Base-by-base conservation (phyloP, 2,888 invertebrate genomes). In the Petrophora chlorosata region DNA sequence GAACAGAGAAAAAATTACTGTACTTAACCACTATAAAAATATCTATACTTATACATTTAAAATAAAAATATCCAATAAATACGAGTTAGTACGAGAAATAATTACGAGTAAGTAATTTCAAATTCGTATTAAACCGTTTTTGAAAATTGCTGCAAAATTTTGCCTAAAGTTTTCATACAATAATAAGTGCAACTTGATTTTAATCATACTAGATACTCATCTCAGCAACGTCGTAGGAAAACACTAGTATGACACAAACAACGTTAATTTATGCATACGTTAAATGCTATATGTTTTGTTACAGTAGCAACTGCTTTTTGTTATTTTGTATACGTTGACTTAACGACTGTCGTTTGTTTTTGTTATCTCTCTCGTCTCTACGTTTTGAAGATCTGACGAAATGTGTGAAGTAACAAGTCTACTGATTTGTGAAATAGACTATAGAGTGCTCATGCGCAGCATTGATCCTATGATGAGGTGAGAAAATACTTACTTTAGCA, bases 311-410 rank as follows among this genome's bases (percentile, higher is more conserved):
- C 13, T 28, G 33, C 22, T 35, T 34, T 34, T 34, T 47, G 14
- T 30, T 40, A 16, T 30, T 34, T 41, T 47, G 47, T 35, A 41
- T 47, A 35, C 25, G 32, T 29, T 41, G 10, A 14, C 19, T 15
- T 35, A 28, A 46, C 33, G 33, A 39, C 40, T 12, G 41, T 36
- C 34, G 35, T 35, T 47, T 47, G 23, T 35, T 47, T 45, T 47
- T 33, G 32, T 38, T 19, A 33, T 25, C 3, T 2, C 40, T 40
- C 22, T 33, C 26, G 30, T 40, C 22, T 33, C 26, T 33, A 39
- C 32, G 26, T 9, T 13, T 33, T 12, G 23, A 17, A n/a, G 9
- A 5, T 13, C 38, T 45, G 38, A 14, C 22, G 28, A 46, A 46
- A 44, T 17, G 1, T 12, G 19, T 30, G 35, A 29, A 10, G 43